Conservation (phyloP, 2,888 invertebrate species). For the Drosophila yooni region DNA sequence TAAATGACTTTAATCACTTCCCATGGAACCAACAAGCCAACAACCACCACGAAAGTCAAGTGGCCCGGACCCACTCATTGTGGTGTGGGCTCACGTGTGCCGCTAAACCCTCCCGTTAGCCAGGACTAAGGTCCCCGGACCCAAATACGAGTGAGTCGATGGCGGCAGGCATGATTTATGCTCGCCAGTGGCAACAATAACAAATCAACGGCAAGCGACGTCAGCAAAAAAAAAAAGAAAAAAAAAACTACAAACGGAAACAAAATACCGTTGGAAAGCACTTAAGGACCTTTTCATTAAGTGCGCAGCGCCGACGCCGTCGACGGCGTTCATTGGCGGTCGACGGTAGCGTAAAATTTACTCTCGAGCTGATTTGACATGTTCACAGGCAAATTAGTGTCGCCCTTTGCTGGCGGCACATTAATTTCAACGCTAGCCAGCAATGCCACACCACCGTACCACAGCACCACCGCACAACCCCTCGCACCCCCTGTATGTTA, state of each 20-base stretch:
- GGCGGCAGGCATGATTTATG: slow-evolving; percentile 79
- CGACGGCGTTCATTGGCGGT: slow-evolving; percentile 5
- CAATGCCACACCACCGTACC: slow-evolving; percentile 8
- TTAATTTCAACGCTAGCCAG: slow-evolving; percentile 70
- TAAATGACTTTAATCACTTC: slow-evolving; percentile 83
- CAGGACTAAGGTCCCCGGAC: not conserved
- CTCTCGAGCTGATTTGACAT: slow-evolving; percentile 80
- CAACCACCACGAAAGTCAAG: slow-evolving; percentile 53
- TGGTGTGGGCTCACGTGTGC: slow-evolving; percentile 69
- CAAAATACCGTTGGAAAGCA: slow-evolving; percentile 84
- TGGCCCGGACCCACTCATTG: slow-evolving; percentile 32
- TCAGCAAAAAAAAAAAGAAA: slow-evolving; percentile 24
- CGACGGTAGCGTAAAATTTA: slow-evolving; percentile 69
- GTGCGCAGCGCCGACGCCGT: slow-evolving; percentile 48
- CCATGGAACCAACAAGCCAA: slow-evolving; percentile 53
- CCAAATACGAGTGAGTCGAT: slow-evolving; percentile 13
- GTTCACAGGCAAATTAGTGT: slow-evolving; percentile 81
- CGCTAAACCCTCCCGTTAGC: slow-evolving; percentile 16
- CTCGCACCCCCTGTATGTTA: slow-evolving; percentile 52
- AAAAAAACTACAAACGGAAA: slow-evolving; percentile 82
- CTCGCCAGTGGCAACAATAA: slow-evolving; percentile 73
- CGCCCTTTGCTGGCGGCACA: slow-evolving; percentile 72
- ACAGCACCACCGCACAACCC: not conserved
- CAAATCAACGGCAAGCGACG: slow-evolving; percentile 70
- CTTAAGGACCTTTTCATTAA: slow-evolving; percentile 83